Evolutionary conservation across 1,140 invertebrate genomes (phyloP), one percentile per base, ranked within the genome.

Genomic region (Drosophila nigrodunni): DNA sequence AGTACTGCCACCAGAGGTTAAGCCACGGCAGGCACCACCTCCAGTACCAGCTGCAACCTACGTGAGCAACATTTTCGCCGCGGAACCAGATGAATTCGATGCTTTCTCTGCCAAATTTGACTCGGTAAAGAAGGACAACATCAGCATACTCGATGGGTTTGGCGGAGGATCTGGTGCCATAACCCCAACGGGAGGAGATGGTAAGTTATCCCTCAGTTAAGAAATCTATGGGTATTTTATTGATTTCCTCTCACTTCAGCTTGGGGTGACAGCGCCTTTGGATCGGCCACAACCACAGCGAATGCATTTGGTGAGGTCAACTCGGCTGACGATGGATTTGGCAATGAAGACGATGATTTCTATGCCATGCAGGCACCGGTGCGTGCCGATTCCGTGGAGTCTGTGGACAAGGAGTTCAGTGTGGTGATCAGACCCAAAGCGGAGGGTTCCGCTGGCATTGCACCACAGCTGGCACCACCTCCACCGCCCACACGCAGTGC

Each of bases 81-180:
- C 57, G 0, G 91, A 92, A 11, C 92, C 93, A 2, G 96, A 96
- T 72, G 95, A 95, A 13, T 97, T 97, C 67, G 97, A 97, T 92
- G 97, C 96, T 1, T 98, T 98, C 81, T 95, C 96, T 2, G 96
- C 96, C 1, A 97, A 97, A 92, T 98, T 98, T 79, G 97, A 97
- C 55, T 95, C 94, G 47, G 95, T 94, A 3, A 94, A 94, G 71
- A 92, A 93, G 73, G 94, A 94, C 8, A 95, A 86, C 88, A 92
- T 52, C 92, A 94, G 78, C 75, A 90, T 78, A 77, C 72, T 66
- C 61, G 94, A 94, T 82, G 93, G 94, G 0, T 94, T 95, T 59
- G 92, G 90, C 34, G 67, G 74, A 1, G 81, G 90, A 39, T 91
- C 90, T 0, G 90, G 90, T 2, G 90, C 90, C 7, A 81, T 91